A percentile compares a stretch with the other conserved stretches of the same genome.
Conservation (phyloP, 2,797 vertebrate genomes). For the Liparis tanakae region DNA sequence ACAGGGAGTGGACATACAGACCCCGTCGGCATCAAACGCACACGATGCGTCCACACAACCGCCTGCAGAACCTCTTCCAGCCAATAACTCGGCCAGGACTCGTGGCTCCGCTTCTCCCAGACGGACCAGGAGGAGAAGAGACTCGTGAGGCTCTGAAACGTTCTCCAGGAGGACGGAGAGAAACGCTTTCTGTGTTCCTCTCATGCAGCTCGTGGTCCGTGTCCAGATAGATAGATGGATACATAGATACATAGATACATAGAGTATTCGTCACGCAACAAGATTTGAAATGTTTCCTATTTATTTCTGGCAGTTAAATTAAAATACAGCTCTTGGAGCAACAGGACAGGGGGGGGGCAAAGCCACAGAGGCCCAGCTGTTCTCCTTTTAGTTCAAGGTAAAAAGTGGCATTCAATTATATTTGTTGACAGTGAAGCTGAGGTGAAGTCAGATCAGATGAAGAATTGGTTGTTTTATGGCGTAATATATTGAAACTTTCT, state of each 20-base stretch:
- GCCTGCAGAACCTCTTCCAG: slow-evolving; percentile 32
- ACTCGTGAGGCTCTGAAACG: slow-evolving; percentile 38
- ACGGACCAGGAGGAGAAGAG: slow-evolving; percentile 32
- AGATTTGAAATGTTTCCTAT: slow-evolving; percentile 42
- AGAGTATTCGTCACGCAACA: slow-evolving; percentile 3
- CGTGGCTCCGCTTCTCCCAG: slow-evolving; percentile 24
- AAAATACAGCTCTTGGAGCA: slow-evolving; percentile 48
- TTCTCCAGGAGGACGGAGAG: slow-evolving; percentile 7
- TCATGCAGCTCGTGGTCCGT: slow-evolving; percentile 33
- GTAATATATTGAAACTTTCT: neutral
- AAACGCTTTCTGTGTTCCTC: slow-evolving; percentile 15
- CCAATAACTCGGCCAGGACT: slow-evolving; percentile 50
- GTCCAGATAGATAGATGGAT: too few species aligned
- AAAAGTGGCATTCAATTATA: too few species aligned
- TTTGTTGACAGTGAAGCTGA: neutral
- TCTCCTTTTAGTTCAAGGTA: slow-evolving; percentile 5
- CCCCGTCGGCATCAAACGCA: slow-evolving; percentile 19
- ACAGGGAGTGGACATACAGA: slow-evolving; percentile 37
- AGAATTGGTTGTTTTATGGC: neutral
- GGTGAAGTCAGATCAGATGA: neutral
- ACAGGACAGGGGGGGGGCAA: slow-evolving; percentile 49
- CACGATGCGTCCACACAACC: slow-evolving; percentile 31
- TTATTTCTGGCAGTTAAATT: slow-evolving; percentile 49
- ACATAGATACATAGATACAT: too few species aligned
- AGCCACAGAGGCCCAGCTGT: slow-evolving; percentile 41